Percentiles rank a stretch among this genome's conserved stretches.
phyloP scores from a whole-genome alignment of 2,113 vertebrate species.

The Strigops habroptila region DNA sequence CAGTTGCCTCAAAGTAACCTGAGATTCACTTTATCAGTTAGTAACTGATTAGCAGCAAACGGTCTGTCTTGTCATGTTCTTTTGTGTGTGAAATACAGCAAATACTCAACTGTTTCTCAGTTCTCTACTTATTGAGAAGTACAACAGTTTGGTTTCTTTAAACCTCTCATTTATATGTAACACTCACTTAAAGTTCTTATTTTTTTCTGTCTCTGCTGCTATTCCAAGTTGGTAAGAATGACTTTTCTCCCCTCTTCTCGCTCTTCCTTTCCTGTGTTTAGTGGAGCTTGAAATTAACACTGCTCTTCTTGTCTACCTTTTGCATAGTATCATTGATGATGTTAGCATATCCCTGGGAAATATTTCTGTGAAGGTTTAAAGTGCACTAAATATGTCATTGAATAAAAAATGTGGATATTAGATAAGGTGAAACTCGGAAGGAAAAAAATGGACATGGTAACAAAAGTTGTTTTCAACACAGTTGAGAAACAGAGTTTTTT shows the following conservation, averaged over 20 bases:
- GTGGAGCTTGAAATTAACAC: slow-evolving; percentile 55
- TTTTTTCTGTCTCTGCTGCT: neutral
- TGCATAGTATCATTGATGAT: neutral
- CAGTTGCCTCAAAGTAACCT: slow-evolving; percentile 7
- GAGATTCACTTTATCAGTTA: slow-evolving; percentile 32
- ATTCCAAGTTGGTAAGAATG: neutral
- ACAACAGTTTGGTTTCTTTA: neutral
- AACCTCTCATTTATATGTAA: neutral
- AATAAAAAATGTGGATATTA: neutral
- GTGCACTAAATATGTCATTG: neutral
- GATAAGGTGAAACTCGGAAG: neutral
- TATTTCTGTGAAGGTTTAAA: neutral
- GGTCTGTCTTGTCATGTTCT: neutral
- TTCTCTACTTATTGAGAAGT: neutral
- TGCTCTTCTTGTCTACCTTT: neutral
- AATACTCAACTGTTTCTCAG: neutral
- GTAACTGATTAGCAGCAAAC: slow-evolving; percentile 1
- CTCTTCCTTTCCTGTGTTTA: slow-evolving; percentile 20
- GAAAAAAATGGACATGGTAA: neutral
- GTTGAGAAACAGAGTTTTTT: neutral
- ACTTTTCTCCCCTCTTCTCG: neutral
- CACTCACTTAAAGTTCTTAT: neutral
- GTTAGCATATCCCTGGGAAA: slow-evolving; percentile 35
- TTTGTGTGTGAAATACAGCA: neutral
- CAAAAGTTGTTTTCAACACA: neutral